A percentile compares a stretch with the other conserved stretches of the same genome.
Evolutionary conservation across 1,140 invertebrate genomes (phyloP).

Genomic region (Branchinecta lindahli): DNA sequence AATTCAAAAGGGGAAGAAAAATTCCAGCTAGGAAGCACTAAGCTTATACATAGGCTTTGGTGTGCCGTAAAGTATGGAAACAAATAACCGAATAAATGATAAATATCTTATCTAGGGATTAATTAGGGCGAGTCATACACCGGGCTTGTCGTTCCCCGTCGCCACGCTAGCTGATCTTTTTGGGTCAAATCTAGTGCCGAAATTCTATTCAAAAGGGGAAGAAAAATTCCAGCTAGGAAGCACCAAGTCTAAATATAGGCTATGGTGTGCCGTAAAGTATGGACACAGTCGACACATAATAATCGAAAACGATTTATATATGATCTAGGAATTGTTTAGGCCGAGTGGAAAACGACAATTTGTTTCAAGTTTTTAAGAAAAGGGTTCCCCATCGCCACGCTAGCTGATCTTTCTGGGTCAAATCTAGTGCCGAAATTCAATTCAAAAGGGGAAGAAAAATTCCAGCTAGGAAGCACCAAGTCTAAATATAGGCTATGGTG

Average conservation of each 20-base stretch:
- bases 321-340: too few species aligned
- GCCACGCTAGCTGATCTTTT: not conserved
- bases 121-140: too few species aligned
- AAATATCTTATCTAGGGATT: too few species aligned
- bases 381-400: not conserved
- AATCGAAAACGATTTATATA: too few species aligned
- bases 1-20: not conserved
- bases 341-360: too few species aligned
- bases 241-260: not conserved
- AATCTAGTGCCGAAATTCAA: not conserved
- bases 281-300: not conserved
- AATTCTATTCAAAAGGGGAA: not conserved
- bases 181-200: not conserved
- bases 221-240: not conserved
- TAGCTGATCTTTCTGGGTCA: not conserved
- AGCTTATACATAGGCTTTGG: not conserved
- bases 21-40: not conserved
- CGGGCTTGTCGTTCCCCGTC: not conserved
- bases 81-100: not conserved
- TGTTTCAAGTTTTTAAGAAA: too few species aligned
- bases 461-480: slow-evolving; percentile 6
- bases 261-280: slow-evolving; percentile 2
- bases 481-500: not conserved
- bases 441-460: not conserved
- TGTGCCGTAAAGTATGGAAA: not conserved